These are phyloP conservation scores for Anthonomus grandis DNA, from an alignment of 1,140 invertebrate genomes.

Conservation along the genomic window DNA sequence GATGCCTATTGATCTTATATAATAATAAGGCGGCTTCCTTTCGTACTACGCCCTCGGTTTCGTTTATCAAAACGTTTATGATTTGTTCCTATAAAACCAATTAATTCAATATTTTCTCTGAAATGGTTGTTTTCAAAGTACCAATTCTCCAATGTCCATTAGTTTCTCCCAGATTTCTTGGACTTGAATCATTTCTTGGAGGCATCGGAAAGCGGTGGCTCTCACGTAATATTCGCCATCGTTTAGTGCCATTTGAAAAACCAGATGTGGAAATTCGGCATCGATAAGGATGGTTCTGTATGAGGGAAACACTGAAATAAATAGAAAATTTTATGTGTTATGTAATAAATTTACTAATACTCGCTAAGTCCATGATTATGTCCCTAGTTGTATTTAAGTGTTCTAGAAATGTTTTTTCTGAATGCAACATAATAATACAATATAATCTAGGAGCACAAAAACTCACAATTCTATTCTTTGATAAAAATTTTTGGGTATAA, in stretches of 20 bases:
- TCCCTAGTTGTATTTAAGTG: too few species aligned
- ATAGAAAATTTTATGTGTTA: too few species aligned
- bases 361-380: too few species aligned
- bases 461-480: too few species aligned
- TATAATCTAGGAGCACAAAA: too few species aligned
- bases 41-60: constrained; percentile 71
- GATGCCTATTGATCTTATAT: constrained; percentile 62
- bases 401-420: too few species aligned
- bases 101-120: not conserved
- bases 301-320: constrained; percentile 68
- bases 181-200: constrained; percentile 63
- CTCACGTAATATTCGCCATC: constrained; percentile 71
- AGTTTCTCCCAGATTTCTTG: constrained; percentile 62
- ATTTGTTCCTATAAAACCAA: constrained; percentile 58
- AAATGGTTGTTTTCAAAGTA: not conserved
- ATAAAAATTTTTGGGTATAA: too few species aligned
- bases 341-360: too few species aligned
- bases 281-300: constrained; percentile 69
- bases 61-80: constrained; percentile 59
- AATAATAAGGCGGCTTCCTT: constrained; percentile 66
- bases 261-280: constrained; percentile 61
- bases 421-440: too few species aligned
- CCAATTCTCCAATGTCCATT: constrained; percentile 46
- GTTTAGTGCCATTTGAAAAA: constrained; percentile 60
- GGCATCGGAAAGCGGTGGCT: constrained; percentile 66